Evolutionary conservation across 2,888 invertebrate species (phyloP).

Genomic region (Phalera bucephala): DNA sequence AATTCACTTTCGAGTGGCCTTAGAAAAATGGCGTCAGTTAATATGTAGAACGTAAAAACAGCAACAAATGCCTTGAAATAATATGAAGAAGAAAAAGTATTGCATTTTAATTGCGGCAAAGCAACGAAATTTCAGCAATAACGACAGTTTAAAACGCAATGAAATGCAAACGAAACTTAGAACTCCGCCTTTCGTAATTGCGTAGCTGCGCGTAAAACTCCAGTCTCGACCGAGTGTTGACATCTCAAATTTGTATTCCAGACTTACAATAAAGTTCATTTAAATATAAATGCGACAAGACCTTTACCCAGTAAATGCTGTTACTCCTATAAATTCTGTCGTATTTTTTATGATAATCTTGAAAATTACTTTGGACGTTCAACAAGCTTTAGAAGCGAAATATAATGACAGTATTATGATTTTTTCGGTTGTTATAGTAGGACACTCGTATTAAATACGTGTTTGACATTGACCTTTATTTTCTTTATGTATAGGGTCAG

Average conservation of each 20-base stretch:
- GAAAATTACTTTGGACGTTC: slow-evolving; percentile 51
- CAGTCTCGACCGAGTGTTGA: slow-evolving; percentile 53
- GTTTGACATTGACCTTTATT: too few relatives aligned
- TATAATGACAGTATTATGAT: slow-evolving; percentile 35
- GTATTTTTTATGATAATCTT: slow-evolving; percentile 64
- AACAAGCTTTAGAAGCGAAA: slow-evolving; percentile 51
- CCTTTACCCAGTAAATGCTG: slow-evolving; percentile 65
- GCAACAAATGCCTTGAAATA: too few relatives aligned
- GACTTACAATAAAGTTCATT: slow-evolving; percentile 73
- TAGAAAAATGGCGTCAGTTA: too few relatives aligned
- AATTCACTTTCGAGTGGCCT: too few relatives aligned
- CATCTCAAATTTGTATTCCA: slow-evolving; percentile 76
- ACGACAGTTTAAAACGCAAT: slow-evolving; percentile 14
- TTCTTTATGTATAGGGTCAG: too few relatives aligned
- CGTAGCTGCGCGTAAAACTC: slow-evolving; percentile 30
- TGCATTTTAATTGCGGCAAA: not conserved
- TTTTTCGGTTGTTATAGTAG: not conserved
- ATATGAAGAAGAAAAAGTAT: too few relatives aligned
- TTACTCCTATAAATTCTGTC: slow-evolving; percentile 59
- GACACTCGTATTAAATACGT: too few relatives aligned
- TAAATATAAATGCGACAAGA: slow-evolving; percentile 77
- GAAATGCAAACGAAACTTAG: slow-evolving; percentile 13
- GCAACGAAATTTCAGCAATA: not conserved
- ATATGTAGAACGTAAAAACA: too few relatives aligned
- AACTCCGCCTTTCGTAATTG: slow-evolving; percentile 26